Conservation (phyloP, 2,797 vertebrate genomes). For the Oceanodroma leucorhoa region DNA sequence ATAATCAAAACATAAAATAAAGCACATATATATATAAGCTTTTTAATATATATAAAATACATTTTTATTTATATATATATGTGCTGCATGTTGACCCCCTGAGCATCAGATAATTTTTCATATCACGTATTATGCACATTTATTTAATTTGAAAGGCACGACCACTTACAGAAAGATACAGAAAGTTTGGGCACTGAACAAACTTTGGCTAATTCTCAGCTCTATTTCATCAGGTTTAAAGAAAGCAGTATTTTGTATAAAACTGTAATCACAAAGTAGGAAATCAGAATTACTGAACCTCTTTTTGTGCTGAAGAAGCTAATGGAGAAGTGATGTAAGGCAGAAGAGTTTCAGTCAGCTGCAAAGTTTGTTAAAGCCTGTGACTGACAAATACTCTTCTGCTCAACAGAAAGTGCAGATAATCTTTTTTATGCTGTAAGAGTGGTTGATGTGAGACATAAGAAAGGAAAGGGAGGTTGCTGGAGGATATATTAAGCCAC, state of each 20-base stretch:
- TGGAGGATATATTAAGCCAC: not conserved
- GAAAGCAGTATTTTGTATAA: not conserved
- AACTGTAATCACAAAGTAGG: not conserved
- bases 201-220: not conserved
- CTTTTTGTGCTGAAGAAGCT: not conserved
- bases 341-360: not conserved
- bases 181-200: not conserved
- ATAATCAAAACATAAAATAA: constrained; percentile 19
- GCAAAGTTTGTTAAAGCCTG: not conserved
- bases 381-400: not conserved
- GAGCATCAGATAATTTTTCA: not conserved
- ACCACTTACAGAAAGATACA: not conserved
- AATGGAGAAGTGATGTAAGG: not conserved
- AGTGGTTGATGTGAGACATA: not conserved
- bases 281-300: not conserved
- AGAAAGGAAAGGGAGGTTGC: not conserved
- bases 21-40: not conserved
- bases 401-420: not conserved
- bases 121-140: not conserved
- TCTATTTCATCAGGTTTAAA: not conserved
- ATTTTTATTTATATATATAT: not conserved
- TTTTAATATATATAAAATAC: not conserved
- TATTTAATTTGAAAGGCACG: constrained; percentile 6
- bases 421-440: not conserved
- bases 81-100: not conserved